Conservation (phyloP, 2,113 vertebrate genomes). For the Aspiorhynchus laticeps region DNA sequence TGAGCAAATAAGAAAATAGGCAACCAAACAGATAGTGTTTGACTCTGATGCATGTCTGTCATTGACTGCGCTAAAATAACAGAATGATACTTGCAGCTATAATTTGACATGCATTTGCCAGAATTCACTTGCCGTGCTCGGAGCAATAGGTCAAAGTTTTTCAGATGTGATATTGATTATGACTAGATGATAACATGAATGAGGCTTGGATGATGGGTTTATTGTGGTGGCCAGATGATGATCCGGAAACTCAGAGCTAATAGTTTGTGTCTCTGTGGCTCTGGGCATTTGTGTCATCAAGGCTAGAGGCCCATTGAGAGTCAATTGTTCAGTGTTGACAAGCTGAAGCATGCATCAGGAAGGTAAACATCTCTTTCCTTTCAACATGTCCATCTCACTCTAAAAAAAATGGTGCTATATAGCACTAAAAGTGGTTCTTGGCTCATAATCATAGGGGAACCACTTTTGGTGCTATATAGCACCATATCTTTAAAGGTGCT, state of each 20-base stretch:
- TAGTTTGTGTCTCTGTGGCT: background rate
- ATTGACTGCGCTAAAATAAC: background rate
- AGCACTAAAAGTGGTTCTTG: no score
- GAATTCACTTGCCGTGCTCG: background rate
- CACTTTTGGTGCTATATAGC: no score
- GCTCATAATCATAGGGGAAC: no score
- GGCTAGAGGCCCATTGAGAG: slow-evolving; percentile 11
- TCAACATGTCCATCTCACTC: background rate
- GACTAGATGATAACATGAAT: background rate
- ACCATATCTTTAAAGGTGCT: no score
- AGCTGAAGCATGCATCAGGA: slow-evolving; percentile 2
- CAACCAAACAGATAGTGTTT: background rate
- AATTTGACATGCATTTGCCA: background rate
- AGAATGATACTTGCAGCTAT: background rate
- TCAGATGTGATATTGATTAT: background rate
- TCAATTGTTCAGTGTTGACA: background rate
- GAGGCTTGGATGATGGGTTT: background rate
- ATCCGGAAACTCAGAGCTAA: background rate
- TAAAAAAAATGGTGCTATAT: no score
- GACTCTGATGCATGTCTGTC: slow-evolving; percentile 1
- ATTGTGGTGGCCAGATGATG: slow-evolving; percentile 25
- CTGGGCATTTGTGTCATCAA: slow-evolving; percentile 15
- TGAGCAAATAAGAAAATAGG: background rate
- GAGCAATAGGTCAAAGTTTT: background rate
- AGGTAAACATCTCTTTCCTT: slow-evolving; percentile 12